Evolutionary conservation across 2,797 vertebrate genomes (phyloP), one percentile per base, ranked within the genome.

Genomic region (Enteromius mattozi): DNA sequence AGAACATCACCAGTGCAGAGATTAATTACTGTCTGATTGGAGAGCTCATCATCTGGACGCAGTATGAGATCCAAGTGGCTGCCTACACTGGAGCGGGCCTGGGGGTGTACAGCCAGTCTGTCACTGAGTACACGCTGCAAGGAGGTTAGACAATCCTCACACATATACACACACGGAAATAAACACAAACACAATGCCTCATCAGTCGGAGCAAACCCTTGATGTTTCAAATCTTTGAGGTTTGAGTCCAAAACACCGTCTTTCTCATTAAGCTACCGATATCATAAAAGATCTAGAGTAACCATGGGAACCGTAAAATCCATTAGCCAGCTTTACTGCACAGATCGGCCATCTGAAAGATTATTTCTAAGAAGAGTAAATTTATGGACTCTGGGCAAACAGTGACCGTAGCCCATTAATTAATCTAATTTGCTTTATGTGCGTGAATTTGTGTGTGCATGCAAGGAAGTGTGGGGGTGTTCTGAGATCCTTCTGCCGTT

Each of bases 1-100:
- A 96, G 92, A 98, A 98, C 93, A 98, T 99, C 94, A 97, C 94
- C 93, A 97, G 96, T 86, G 96, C 98, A 1, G 98, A 99, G 93
- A 96, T 97, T 88, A 99, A 96, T 95, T 97, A 99, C 94, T 99
- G 97, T 93, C 93, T 99, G 87, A 94, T 99, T 79, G 96, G 95
- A n/a, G 97, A 99, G 89, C 95, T 99, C 88, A 99, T 99, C 93
- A 96, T 99, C 92, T 99, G 98, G 98, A 99, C 98, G 0, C 97
- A 99, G 90, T 99, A 99, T 85, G 98, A 99, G 89, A 98, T 99
- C 93, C 97, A 99, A 93, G 97, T 99, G 95, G 97, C 98, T 0
- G 98, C 98, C 14, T 99, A 96, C 94, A 99, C 97, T 0, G 96
- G 96, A 45, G 98, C 97, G 0, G 98, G 98, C 45, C 94, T 98